Evolutionary conservation across 2,113 vertebrate species (phyloP), one percentile per base, ranked within the genome.

Genomic region (Empidonax alnorum): DNA sequence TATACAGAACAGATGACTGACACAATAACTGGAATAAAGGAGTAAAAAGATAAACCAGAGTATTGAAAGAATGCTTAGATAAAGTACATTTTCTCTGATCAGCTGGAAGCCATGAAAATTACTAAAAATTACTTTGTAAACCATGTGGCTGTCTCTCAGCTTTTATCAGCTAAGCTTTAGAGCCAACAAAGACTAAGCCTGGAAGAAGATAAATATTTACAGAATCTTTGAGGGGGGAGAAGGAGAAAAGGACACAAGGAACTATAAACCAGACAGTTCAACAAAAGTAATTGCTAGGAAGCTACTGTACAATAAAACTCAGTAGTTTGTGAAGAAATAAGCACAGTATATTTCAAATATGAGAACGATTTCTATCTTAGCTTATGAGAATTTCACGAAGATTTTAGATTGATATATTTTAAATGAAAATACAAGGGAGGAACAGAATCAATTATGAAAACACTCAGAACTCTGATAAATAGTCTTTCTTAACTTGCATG

Each of bases 181-280:
- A 89, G 71, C 23, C 23, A 49, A 81, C 50, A 81, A 50, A 18
- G 31, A 69, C 10, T 41, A 61, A 87, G 41, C 22, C 46, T 41
- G 37, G 25, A 81, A 49, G 50, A 81, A 63, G 62, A 55, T 35
- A 94, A 96, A 93, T 87, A 87, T 94, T 91, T 89, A 58, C 69
- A 69, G 33, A 24, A 55, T 33, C 56, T 76, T 35, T 53, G 46
- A 66, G 55, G 41, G 16, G 2, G 7, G 14, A 61, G 27, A 78
- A 78, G 58, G 44, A 90, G 47, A 85, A 92, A 90, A 90, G 67
- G 67, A 79, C 49, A 78, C 4, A 72, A 79, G 39, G 33, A 76
- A 63, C 9, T 74, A 9, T 10, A 53, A 92, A 85, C 2, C 22
- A 73, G 23, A 5, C 14, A 73, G 20, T 7, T 69, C 62, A 72